Conservation (phyloP, 2,888 invertebrate species). For the Pycnomerus fuliginosus region DNA sequence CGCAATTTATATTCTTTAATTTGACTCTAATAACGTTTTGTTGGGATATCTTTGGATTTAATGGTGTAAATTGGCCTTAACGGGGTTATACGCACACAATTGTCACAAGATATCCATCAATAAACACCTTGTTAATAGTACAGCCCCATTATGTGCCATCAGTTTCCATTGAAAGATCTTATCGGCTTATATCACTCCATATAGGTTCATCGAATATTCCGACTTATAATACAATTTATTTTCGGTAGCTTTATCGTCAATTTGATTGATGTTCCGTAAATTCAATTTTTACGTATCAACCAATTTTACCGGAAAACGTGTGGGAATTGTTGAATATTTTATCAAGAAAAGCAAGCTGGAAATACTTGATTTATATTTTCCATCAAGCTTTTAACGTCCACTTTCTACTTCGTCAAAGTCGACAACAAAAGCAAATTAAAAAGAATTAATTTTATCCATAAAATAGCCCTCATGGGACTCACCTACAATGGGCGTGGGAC, state of each 20-base stretch:
- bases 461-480: no score
- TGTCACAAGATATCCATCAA: conserved; percentile 36
- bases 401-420: no score
- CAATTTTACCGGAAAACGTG: conserved; percentile 10
- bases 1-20: no score
- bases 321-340: no score
- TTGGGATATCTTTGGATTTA: no score
- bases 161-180: conserved; percentile 18
- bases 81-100: conserved; percentile 28
- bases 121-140: conserved; percentile 33
- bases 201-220: conserved; percentile 16
- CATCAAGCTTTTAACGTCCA: no score
- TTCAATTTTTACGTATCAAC: conserved; percentile 17
- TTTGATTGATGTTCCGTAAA: conserved; percentile 23
- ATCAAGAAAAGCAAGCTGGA: no score
- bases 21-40: no score
- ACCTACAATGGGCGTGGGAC: no score
- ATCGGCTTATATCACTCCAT: conserved; percentile 17
- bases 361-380: no score
- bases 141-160: conserved; percentile 19
- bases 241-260: conserved; percentile 13
- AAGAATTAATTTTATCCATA: no score
- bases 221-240: conserved; percentile 22
- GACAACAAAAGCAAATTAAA: no score
- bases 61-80: conserved; percentile 28